Base-by-base conservation (phyloP, 2,797 vertebrate species). In the Enoplosus armatus region DNA sequence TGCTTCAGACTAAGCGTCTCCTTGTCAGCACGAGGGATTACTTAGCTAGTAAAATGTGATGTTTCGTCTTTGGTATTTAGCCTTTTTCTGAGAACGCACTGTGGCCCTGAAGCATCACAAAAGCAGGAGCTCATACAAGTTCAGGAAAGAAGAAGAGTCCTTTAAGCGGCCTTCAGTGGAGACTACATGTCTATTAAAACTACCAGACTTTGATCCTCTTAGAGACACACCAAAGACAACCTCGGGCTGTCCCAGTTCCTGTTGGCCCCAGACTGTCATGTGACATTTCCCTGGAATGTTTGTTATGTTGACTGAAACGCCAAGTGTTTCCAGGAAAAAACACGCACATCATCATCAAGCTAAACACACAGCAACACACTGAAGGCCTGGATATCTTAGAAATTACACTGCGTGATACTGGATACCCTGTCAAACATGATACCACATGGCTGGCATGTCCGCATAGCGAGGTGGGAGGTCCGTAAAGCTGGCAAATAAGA, bases 241-340 rank as follows among this genome's bases (percentile, higher is more conserved):
- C 80, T 67, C 20, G 2, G 61, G 73, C 73, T 24, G 54, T 29
- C 37, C 68, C 41, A 54, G 77, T 86, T 88, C 86, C 84, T 85
- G 88, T 81, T 67, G 20, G 54, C 61, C 45, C 48, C 3, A 14
- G 51, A 72, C 45, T 41, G 50, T 79, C 87, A 81, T 81, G 78
- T 83, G 87, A 89, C 72, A 47, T 64, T 78, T 85, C 58, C 22
- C 69, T 74, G 71, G 84, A 88, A 87, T 90, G 83, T 88, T 84
- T 11, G 82, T 69, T 15, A n/a, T 31, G 79, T 54, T 62, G 71
- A 67, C 81, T 65, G 66, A 65, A 41, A 39, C 41, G 62, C 12
- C 37, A 58, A 22, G 41, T 35, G 82, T 85, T 79, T 80, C 68
- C 74, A 79, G 72, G 76, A 86, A 83, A 78, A 67, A 47, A 63